Percentiles rank a stretch among this genome's conserved stretches.
phyloP scores from a whole-genome alignment of 2,113 vertebrate genomes.

The Rhinichthys klamathensis region DNA sequence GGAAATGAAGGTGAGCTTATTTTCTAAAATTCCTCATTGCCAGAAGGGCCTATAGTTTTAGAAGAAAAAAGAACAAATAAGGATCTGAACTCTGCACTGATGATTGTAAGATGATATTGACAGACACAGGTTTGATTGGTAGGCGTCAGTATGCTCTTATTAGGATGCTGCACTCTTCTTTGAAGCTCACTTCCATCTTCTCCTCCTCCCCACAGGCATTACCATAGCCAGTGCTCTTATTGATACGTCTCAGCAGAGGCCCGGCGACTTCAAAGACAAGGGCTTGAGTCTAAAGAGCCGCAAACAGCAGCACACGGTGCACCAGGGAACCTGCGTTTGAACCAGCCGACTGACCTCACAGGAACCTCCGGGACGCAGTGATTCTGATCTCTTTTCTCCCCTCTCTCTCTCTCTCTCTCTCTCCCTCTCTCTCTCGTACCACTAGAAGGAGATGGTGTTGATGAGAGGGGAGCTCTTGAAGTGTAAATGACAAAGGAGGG shows the following conservation, averaged over 20 bases:
- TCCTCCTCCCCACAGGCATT: slow-evolving; percentile 76
- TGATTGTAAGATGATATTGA: neutral
- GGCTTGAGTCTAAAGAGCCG: slow-evolving; percentile 84
- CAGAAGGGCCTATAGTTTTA: neutral
- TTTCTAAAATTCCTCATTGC: neutral
- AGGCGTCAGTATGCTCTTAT: neutral
- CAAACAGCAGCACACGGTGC: slow-evolving; percentile 84
- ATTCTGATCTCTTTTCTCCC: neutral
- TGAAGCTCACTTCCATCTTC: slow-evolving; percentile 33
- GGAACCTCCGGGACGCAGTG: neutral
- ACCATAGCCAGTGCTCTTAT: slow-evolving; percentile 90
- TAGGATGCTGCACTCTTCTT: slow-evolving; percentile 7
- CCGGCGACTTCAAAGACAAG: slow-evolving; percentile 86
- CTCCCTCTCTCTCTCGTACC: neutral
- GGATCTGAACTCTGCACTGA: neutral
- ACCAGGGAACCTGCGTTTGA: slow-evolving; percentile 94
- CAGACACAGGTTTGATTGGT: neutral
- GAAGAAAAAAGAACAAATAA: neutral
- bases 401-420: neutral
- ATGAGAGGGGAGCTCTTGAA: slow-evolving; percentile 25
- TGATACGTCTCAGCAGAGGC: slow-evolving; percentile 89
- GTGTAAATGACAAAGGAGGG: slow-evolving; percentile 34
- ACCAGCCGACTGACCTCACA: slow-evolving; percentile 17
- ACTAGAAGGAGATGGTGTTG: slow-evolving; percentile 10
- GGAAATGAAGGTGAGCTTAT: neutral